Conservation (phyloP, 2,797 vertebrate genomes). For the Paguma larvata region DNA sequence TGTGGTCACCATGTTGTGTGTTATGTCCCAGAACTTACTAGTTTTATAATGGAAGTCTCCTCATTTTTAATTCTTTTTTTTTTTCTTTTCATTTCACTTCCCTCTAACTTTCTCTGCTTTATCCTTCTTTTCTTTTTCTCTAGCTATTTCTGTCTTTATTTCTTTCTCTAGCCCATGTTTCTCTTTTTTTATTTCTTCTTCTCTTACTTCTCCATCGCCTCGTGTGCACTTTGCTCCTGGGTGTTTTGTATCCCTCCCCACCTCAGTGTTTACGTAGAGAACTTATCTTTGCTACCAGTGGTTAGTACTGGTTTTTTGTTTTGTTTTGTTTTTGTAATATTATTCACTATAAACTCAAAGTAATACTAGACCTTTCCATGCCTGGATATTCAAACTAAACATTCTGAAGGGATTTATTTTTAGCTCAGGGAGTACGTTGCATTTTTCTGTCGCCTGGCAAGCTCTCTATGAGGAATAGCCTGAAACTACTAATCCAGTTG, state of each 20-base stretch:
- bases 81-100: not conserved
- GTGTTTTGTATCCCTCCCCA: not conserved
- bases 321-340: not conserved
- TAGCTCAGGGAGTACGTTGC: not conserved
- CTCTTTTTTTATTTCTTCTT: not conserved
- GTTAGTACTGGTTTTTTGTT: not conserved
- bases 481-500: slow-evolving; percentile 73
- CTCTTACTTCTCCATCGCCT: not conserved
- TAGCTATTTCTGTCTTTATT: not conserved
- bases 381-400: slow-evolving; percentile 6
- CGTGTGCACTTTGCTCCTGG: not conserved
- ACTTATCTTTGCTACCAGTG: not conserved
- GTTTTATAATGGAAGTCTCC: too few species aligned
- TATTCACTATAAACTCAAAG: not conserved
- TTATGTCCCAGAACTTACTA: not conserved
- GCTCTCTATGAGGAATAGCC: slow-evolving; percentile 66
- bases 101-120: not conserved
- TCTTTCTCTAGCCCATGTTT: not conserved
- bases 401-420: not conserved
- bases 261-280: not conserved
- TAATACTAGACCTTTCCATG: not conserved
- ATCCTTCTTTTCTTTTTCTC: not conserved
- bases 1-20: not conserved
- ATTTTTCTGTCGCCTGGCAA: slow-evolving; percentile 39
- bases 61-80: not conserved